Evolutionary conservation across 2,888 invertebrate genomes (phyloP), one percentile per base, ranked within the genome.

Genomic region (Cosmopolites sordidus): DNA sequence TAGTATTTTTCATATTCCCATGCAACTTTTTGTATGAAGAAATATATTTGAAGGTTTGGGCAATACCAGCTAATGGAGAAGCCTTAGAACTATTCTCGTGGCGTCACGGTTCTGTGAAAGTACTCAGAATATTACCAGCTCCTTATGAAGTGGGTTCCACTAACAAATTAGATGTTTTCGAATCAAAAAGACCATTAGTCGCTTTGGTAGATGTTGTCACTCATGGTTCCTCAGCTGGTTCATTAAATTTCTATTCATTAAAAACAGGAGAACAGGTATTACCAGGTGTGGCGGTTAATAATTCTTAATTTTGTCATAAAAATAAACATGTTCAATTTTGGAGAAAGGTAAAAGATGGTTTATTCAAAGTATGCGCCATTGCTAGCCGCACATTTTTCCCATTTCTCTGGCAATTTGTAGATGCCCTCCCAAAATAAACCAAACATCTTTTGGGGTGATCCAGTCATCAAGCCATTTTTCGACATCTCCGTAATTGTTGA

Each of bases 81-180:
- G 97, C 96, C 1, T 87, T 89, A 56, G 97, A 97, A 75, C 89
- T 97, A 17, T 75, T 98, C 54, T 95, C 96, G 2, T 92, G 95
- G 86, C 81, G 94, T 46, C 94, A 96, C 74, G 94, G 95, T 47
- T 84, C 87, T 58, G 91, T 96, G 43, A 81, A 85, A 54, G 80
- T 86, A 49, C 79, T 96, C 60, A 84, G 89, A 72, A 79, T 97
- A 64, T 79, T 97, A 69, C 93, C 94, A 6, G 85, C 86, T 51
- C 94, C 95, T 59, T 66, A 62, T 51, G 61, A 59, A 46, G 62
- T 67, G 3, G 66, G 67, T 1, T 75, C 76, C 62, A 64, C 68
- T 22, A 76, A 76, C 33, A 80, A 79, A 65, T 70, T 51, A 66
- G 96, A 96, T 77, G 77, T 79, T 53, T 94, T 84, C 71, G 79